Evolutionary conservation across 1,140 invertebrate species (phyloP).

Genomic region (Plutomurus gul): DNA sequence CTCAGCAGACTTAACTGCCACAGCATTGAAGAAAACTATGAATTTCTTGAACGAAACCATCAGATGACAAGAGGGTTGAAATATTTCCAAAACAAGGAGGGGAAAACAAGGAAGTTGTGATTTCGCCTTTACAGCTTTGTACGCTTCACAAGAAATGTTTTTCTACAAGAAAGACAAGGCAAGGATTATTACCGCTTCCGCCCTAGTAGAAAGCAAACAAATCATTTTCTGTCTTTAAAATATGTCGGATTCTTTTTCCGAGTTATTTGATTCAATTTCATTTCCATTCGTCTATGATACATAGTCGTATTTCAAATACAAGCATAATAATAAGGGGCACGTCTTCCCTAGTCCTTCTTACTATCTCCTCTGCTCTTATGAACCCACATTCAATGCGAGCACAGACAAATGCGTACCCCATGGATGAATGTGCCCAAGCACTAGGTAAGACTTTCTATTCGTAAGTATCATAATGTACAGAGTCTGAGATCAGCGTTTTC

Average conservation of each 20-base stretch:
- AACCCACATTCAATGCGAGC: not conserved
- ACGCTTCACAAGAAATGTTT: not conserved
- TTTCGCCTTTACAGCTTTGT: not conserved
- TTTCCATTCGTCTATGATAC: conserved; percentile 25
- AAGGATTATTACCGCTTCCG: conserved; percentile 17
- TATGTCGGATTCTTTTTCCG: conserved; percentile 24
- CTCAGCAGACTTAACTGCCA: not conserved
- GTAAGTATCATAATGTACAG: no score
- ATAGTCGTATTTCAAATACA: conserved; percentile 25
- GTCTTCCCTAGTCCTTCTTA: not conserved
- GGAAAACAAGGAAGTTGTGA: conserved; percentile 4
- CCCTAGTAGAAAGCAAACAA: conserved; percentile 13
- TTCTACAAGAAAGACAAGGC: conserved; percentile 12
- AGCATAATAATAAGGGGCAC: conserved; percentile 25
- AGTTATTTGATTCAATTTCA: conserved; percentile 30
- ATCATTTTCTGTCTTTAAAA: conserved; percentile 30
- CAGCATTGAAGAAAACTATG: not conserved
- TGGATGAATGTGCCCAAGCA: not conserved
- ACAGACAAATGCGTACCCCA: not conserved
- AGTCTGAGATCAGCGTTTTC: not conserved
- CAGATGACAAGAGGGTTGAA: not conserved
- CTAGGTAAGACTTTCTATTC: no score
- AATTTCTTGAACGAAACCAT: not conserved
- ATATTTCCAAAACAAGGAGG: not conserved
- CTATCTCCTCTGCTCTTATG: conserved; percentile 11